Evolutionary conservation across 2,797 vertebrate species (phyloP).

Genomic region (Gymnopithys bicolor): DNA sequence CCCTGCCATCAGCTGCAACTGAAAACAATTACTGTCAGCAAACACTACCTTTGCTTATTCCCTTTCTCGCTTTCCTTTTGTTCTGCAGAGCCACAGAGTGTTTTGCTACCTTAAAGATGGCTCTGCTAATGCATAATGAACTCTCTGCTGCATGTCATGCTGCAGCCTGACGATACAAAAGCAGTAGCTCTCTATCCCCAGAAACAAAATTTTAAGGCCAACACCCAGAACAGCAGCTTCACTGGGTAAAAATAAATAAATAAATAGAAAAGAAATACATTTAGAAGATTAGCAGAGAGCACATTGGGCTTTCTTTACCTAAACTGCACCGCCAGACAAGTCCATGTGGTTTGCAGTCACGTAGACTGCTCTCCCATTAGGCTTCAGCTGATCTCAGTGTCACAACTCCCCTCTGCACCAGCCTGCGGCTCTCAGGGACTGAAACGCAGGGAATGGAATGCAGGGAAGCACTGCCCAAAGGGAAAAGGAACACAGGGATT

Average conservation of each 20-base stretch:
- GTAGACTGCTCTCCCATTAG: constrained; percentile 20
- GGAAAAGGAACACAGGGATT: not conserved
- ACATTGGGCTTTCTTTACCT: not conserved
- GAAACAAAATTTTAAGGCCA: not conserved
- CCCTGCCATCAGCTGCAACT: not conserved
- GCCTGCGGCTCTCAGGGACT: constrained; percentile 34
- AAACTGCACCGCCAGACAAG: not conserved
- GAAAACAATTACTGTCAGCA: not conserved
- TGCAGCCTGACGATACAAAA: not conserved
- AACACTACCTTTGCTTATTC: not conserved
- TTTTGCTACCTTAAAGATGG: constrained; percentile 1
- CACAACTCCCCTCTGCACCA: constrained; percentile 48
- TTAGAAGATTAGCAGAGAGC: not conserved
- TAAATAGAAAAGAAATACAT: not conserved
- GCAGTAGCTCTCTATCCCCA: not conserved
- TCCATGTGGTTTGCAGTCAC: not conserved
- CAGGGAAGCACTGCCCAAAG: not conserved
- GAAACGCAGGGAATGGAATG: not conserved
- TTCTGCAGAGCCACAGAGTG: not conserved
- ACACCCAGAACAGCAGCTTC: not conserved
- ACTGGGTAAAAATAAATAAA: not conserved
- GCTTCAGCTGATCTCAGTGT: constrained; percentile 44
- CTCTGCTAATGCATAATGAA: constrained; percentile 44
- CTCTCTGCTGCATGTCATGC: not conserved
- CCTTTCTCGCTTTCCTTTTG: not conserved